Base-by-base conservation (phyloP, 2,888 invertebrate genomes). In the Campaea margaritaria region DNA sequence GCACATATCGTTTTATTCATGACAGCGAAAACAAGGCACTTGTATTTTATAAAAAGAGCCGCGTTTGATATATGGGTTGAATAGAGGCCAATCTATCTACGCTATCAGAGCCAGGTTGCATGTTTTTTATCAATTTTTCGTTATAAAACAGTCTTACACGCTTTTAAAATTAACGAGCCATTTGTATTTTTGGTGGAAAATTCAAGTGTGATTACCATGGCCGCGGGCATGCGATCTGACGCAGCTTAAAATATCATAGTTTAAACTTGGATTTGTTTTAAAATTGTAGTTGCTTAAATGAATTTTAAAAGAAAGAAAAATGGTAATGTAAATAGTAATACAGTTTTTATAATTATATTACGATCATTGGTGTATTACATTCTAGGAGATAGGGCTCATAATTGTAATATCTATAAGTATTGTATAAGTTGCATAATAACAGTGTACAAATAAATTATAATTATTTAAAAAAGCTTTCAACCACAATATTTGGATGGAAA, bases 81-180 rank as follows among this genome's bases (percentile, higher is more conserved):
- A 64, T 58, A 64, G 55, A 59, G 43, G 53, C 55, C 64, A 62
- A 62, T 62, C 52, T 50, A 62, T 62, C 59, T 55, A 13, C 57
- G 62, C 46, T 56, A 60, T 62, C 50, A 56, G 53, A 67, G 39
- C 50, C 36, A 52, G 49, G 52, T 44, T 52, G 54, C 53, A 54
- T 45, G 53, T 62, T 67, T 58, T 64, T 48, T 52, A 36, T 54
- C 49, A 55, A 16, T 63, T 53, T 62, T 31, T 48, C 34, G 15
- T 51, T 46, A 53, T 54, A 50, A 46, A 56, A 42, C 41, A 31
- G 48, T 14, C 36, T 15, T 46, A 46, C 50, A 55, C 51, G 45
- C 50, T 47, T 60, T 54, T 55, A 16, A 51, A 54, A 60, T 51
- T 43, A 43, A 56, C 47, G 43, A 21, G 43, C 38, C 43, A 51